Evolutionary conservation across 1,140 invertebrate species (phyloP), one percentile per base, ranked within the genome.

Genomic region (Cherax quadricarinatus): DNA sequence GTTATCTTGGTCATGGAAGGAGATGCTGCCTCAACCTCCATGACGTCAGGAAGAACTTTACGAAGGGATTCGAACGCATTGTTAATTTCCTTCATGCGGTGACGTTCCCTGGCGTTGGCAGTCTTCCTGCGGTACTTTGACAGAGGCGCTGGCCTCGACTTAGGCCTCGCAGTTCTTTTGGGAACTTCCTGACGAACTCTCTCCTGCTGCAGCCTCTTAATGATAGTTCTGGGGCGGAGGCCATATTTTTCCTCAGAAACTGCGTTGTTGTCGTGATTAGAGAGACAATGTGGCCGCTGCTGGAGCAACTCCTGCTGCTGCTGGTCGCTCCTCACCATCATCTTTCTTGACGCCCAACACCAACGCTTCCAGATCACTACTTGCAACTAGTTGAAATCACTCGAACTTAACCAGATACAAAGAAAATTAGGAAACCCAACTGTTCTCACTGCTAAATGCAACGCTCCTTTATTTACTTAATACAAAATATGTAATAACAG

Each of bases 61-160:
- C 89, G 81, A 12, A 93, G 92, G n/a, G 89, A 70, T 6, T 93
- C 98, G 95, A 98, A 98, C 0, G 97, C 98, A 80, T 96, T 96
- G 95, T 98, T 98, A 92, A 98, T 98, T 94, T 98, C 98, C 81
- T 97, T 95, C 98, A 98, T 98, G 62, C 98, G 95, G 84, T 96
- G 96, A 41, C 98, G 95, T 95, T 98, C 98, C 7, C 98, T 95
- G 0, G 98, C 97, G 95, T 98, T 98, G 1, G 98, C 98, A 1
- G 98, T 98, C 95, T 97, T 98, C 92, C 98, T 96, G 24, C 98
- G 95, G 95, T 98, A 98, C 95, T 98, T 98, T 6, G 83, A 89
- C 30, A 93, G 81, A 21, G 92, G 92, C 49, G 92, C 30, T 41
- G 92, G 81, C 51, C 83, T 57, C 9, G 92, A 48, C 81, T 93